Conservation (phyloP, 2,113 vertebrate species). For the Xenopus tropicalis region DNA sequence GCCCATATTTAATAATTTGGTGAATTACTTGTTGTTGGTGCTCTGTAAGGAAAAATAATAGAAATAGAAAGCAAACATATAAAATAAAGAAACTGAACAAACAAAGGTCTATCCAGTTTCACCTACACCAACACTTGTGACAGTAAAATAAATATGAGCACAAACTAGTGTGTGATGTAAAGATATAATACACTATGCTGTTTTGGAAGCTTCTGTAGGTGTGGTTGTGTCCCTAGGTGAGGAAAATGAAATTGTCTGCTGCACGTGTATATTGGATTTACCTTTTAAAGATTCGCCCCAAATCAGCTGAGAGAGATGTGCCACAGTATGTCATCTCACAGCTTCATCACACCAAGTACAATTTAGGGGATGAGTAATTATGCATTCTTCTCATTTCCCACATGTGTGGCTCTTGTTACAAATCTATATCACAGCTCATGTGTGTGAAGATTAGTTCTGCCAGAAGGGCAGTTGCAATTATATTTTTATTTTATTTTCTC, state of each 20-base stretch:
- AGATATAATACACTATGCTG: no score
- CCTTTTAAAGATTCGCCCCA: constrained; percentile 68
- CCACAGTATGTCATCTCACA: constrained; percentile 74
- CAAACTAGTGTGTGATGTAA: no score
- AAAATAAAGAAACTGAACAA: no score
- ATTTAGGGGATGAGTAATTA: constrained; percentile 2
- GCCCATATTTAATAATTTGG: no score
- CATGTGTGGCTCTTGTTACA: constrained; percentile 58
- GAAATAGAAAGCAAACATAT: no score
- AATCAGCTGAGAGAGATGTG: constrained; percentile 69
- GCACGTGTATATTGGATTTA: constrained; percentile 71
- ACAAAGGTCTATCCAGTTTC: no score
- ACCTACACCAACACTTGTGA: no score
- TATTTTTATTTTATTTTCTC: constrained; percentile 53
- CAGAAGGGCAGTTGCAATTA: constrained; percentile 67
- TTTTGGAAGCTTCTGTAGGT: no score
- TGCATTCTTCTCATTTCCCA: constrained; percentile 38
- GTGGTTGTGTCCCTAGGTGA: constrained; percentile 61
- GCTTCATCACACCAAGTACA: constrained; percentile 51
- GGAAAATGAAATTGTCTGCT: constrained; percentile 83
- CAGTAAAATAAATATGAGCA: no score
- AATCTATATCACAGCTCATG: constrained; percentile 62
- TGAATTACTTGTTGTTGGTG: no score
- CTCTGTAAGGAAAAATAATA: no score
- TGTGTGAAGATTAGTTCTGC: constrained; percentile 57